Evolutionary conservation across 2,797 vertebrate species (phyloP).

Genomic region (Cygnus olor): DNA sequence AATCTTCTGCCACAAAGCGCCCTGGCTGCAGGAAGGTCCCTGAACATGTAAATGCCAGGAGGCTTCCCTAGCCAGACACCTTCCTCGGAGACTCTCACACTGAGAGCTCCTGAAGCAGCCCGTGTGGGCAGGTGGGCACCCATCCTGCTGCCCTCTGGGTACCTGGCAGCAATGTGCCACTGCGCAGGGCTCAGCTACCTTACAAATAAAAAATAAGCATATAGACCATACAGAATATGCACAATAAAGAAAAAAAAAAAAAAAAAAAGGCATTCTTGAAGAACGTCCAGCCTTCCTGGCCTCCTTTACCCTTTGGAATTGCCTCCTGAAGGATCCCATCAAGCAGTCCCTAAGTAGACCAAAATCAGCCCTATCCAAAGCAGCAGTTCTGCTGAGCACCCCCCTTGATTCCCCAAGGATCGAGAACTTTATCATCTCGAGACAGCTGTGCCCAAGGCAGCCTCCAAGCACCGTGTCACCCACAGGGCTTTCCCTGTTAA

Average conservation of each 20-base stretch:
- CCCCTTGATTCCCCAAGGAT: background rate
- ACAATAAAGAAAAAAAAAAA: background rate
- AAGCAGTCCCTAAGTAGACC: background rate
- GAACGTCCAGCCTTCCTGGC: background rate
- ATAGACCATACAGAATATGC: background rate
- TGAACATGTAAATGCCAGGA: background rate
- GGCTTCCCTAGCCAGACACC: accelerated
- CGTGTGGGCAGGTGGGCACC: too few relatives aligned
- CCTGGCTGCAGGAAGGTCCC: background rate
- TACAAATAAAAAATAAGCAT: background rate
- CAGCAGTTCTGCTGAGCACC: background rate
- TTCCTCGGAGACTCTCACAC: background rate
- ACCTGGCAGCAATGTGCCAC: background rate
- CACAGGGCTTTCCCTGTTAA: background rate
- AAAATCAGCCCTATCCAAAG: background rate
- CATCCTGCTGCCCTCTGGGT: background rate
- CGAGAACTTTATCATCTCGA: background rate
- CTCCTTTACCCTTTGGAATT: background rate
- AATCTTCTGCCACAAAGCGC: background rate
- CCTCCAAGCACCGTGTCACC: background rate
- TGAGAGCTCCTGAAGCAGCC: background rate
- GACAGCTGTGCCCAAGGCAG: background rate
- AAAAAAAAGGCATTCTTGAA: too few relatives aligned
- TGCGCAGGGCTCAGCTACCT: accelerated
- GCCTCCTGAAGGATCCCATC: background rate